Conservation (phyloP, 2,888 invertebrate species). For the Drosophila rubida region DNA sequence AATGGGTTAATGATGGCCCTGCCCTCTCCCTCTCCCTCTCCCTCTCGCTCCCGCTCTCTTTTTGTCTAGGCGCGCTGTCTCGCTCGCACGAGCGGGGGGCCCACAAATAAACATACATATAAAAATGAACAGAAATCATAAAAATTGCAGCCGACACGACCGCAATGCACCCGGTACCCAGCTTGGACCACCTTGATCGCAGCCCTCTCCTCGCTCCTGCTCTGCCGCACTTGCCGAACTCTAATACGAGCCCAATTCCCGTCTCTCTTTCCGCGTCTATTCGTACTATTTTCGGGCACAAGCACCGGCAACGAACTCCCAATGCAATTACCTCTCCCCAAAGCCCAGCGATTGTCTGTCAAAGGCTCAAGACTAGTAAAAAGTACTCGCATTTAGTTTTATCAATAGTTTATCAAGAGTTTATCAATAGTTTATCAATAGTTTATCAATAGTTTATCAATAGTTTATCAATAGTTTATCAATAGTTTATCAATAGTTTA, state of each 20-base stretch:
- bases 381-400: too few relatives aligned
- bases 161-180: conserved; percentile 74
- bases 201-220: neutral
- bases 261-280: conserved; percentile 2
- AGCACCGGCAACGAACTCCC: neutral
- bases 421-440: too few relatives aligned
- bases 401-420: too few relatives aligned
- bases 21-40: neutral
- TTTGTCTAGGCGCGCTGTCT: neutral
- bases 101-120: conserved; percentile 77
- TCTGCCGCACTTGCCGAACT: neutral
- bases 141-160: conserved; percentile 77
- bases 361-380: too few relatives aligned
- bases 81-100: conserved; percentile 14
- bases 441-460: too few relatives aligned
- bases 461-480: too few relatives aligned
- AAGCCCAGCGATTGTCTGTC: neutral
- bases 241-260: neutral
- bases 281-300: conserved; percentile 43
- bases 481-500: too few relatives aligned
- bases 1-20: conserved; percentile 78
- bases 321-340: conserved; percentile 8
- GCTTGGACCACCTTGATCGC: conserved; percentile 72
- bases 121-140: conserved; percentile 72
- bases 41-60: neutral